Evolutionary conservation across 2,113 vertebrate genomes (phyloP).

Genomic region (Saimiri boliviensis): DNA sequence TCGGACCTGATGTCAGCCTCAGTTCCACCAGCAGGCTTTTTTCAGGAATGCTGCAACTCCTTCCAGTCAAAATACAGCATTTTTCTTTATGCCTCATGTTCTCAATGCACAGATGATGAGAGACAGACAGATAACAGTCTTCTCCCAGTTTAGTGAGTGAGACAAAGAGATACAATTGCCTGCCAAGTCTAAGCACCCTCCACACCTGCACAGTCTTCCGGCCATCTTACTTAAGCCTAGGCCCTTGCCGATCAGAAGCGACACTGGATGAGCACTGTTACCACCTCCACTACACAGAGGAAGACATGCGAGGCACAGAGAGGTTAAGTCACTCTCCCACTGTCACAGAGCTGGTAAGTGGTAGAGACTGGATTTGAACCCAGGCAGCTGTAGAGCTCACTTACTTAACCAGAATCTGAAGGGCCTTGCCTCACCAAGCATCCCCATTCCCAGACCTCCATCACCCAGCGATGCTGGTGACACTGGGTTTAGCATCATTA

Average conservation of each 20-base stretch:
- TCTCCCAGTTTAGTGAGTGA: not conserved
- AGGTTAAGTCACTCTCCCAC: not conserved
- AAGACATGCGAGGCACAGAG: not conserved
- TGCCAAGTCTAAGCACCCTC: not conserved
- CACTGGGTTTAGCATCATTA: too few relatives aligned
- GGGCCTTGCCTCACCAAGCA: not conserved
- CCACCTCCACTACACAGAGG: not conserved
- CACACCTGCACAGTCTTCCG: not conserved
- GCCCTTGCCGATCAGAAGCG: fast-evolving
- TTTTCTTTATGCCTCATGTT: not conserved
- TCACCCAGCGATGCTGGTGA: not conserved
- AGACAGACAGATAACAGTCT: not conserved
- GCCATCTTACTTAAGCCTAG: not conserved
- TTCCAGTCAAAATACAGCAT: fast-evolving
- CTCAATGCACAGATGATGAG: not conserved
- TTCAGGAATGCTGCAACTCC: not conserved
- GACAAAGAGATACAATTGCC: not conserved
- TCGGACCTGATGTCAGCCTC: not conserved
- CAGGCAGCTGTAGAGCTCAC: not conserved
- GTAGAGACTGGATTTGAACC: not conserved
- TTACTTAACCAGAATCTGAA: not conserved
- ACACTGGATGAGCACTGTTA: fast-evolving
- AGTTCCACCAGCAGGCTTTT: fast-evolving
- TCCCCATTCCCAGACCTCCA: not conserved
- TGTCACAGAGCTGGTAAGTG: not conserved